These are phyloP conservation scores for Crambe crambe DNA, from an alignment of 37 sponge, comb jelly and placozoan species.

Conservation along the genomic window DNA sequence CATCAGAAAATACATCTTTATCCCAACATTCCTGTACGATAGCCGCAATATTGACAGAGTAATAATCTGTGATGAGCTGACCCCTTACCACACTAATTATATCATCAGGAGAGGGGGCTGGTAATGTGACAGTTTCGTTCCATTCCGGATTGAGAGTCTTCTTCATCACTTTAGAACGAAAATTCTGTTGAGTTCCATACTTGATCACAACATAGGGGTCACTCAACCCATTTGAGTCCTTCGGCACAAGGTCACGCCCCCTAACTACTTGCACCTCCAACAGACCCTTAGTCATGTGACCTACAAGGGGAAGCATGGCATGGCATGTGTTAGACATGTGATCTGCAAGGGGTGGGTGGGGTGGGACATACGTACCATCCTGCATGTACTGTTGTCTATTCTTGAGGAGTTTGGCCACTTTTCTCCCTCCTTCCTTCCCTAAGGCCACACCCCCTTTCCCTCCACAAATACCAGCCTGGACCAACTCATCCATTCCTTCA, in stretches of 20 bases:
- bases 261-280: constrained; percentile 29
- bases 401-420: not conserved
- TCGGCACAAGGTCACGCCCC: constrained; percentile 38
- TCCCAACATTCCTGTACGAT: constrained; percentile 52
- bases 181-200: constrained; percentile 21
- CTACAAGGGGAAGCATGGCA: too few relatives aligned
- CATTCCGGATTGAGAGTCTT: constrained; percentile 61
- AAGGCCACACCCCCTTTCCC: not conserved
- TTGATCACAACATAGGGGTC: constrained; percentile 66
- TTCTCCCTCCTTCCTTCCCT: too few relatives aligned
- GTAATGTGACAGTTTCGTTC: constrained; percentile 37
- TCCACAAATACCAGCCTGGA: not conserved
- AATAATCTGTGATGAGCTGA: too few relatives aligned
- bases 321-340: too few relatives aligned
- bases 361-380: not conserved
- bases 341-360: not conserved
- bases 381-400: not conserved
- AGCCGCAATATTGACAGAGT: not conserved
- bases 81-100: constrained; percentile 38
- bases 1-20: constrained; percentile 50
- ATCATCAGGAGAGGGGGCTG: constrained; percentile 38
- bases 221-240: constrained; percentile 58
- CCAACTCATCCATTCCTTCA: not conserved
- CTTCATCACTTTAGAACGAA: constrained; percentile 16
- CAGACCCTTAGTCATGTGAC: constrained; percentile 1